Base-by-base conservation (phyloP, 1,140 invertebrate species). In the Panagrolaimus sp. region DNA sequence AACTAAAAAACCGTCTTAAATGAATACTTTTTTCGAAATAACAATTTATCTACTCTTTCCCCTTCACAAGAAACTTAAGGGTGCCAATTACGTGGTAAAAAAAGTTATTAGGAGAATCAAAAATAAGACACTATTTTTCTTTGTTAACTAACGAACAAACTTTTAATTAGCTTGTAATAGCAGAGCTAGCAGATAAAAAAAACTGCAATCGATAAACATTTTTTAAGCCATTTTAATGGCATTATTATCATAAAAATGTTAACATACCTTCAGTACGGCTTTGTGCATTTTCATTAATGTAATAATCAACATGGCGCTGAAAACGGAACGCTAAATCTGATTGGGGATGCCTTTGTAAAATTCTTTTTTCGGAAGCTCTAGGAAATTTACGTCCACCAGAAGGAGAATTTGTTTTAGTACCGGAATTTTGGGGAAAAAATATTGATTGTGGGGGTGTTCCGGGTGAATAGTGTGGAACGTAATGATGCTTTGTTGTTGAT, bases 261-360 rank as follows among this genome's bases (percentile, higher is more conserved):
- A 48, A 68, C 69, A 47, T 46, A 70, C 69, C 70, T 57, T 67
- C 69, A 48, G 68, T 61, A n/a, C 74, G 67, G 46, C 43, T 62
- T 23, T 75, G 73, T 16, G 74, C 74, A 25, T 69, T 77, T 47
- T 74, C 73, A 23, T 74, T 77, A 14, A 72, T 53, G 23, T 66
- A 20, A 71, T 68, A 62, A 46, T 47, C 11, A 23, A 20, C 44
- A 16, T 77, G 64, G 38, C 62, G 63, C 74, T 76, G 75, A 71
- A 76, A 78, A 51, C 75, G 75, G 46, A 23, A 62, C 38, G 65
- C 61, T 43, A 76, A 66, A 74, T 76, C 75, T 63, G 69, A 72
- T 53, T 76, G 74, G 20, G 77, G 75, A 31, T 63, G 65, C 16
- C 75, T 61, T 57, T 65, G 51, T 14, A 76, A 67, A 51, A 72